phyloP scores from a whole-genome alignment of 1,140 invertebrate species.

The Dreissena polymorpha region DNA sequence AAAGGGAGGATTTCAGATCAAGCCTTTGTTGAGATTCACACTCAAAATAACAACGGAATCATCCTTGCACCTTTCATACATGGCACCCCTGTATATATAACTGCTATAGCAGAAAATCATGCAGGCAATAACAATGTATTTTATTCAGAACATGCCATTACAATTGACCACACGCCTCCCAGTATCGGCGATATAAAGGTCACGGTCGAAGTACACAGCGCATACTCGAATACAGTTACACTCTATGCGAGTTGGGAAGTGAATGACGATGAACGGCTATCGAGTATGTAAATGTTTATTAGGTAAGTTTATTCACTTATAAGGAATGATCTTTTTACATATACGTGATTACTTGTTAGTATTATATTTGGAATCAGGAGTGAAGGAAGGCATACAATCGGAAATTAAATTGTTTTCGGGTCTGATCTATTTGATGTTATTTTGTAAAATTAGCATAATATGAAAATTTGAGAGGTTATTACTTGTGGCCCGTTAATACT shows the following conservation, averaged over 20 bases:
- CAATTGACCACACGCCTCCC: slow-evolving; percentile 52
- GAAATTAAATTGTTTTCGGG: no score
- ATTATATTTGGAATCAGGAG: no score
- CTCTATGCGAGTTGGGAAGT: slow-evolving; percentile 34
- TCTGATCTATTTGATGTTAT: no score
- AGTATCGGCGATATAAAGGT: slow-evolving; percentile 11
- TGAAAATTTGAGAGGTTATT: no score
- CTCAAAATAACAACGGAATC: slow-evolving; percentile 9
- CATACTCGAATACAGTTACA: neutral
- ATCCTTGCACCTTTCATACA: slow-evolving; percentile 35
- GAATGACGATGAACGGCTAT: slow-evolving; percentile 47
- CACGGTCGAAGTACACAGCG: slow-evolving; percentile 4
- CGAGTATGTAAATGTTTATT: slow-evolving; percentile 38
- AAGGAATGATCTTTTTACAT: no score
- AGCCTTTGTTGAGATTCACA: slow-evolving; percentile 17
- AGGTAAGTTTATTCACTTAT: slow-evolving; percentile 18
- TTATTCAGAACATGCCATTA: slow-evolving; percentile 18
- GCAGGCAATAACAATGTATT: slow-evolving; percentile 47
- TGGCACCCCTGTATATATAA: slow-evolving; percentile 37
- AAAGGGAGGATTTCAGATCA: slow-evolving; percentile 47
- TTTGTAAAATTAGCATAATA: no score
- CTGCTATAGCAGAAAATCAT: slow-evolving; percentile 50
- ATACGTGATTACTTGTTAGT: no score
- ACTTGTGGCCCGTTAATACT: no score
- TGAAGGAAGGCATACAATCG: no score